These are phyloP conservation scores for Planococcus citri DNA, from an alignment of 1,140 invertebrate genomes.

Conservation along the genomic window DNA sequence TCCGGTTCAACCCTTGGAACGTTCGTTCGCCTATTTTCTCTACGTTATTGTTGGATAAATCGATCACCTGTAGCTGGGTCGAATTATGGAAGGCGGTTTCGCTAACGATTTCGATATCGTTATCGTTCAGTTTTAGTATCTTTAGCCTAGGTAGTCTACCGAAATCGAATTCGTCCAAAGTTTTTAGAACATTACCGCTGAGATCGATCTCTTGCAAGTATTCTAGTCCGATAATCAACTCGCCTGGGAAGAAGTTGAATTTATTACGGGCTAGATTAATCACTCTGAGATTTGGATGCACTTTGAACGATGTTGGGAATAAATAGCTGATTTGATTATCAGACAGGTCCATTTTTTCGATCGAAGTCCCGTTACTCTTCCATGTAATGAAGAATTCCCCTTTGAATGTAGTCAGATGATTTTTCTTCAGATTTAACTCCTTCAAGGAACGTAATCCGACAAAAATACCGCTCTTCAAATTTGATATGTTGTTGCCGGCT, in stretches of 20 bases:
- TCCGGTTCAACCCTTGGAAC: slow-evolving; percentile 64
- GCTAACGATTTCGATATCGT: slow-evolving; percentile 63
- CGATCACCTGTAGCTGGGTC: slow-evolving; percentile 65
- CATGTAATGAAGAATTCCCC: slow-evolving; percentile 62
- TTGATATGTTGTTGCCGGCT: slow-evolving; percentile 60
- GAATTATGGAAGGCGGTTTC: slow-evolving; percentile 84
- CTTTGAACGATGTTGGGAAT: slow-evolving; percentile 67
- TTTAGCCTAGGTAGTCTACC: slow-evolving; percentile 59
- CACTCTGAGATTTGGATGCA: slow-evolving; percentile 55
- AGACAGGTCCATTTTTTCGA: slow-evolving; percentile 59
- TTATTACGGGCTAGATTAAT: slow-evolving; percentile 58
- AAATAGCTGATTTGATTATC: slow-evolving; percentile 64
- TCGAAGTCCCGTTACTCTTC: slow-evolving; percentile 40
- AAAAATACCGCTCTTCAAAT: slow-evolving; percentile 54
- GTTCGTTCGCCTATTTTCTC: slow-evolving; percentile 61
- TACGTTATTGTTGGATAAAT: slow-evolving; percentile 61
- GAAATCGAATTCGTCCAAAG: slow-evolving; percentile 70
- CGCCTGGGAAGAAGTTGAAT: slow-evolving; percentile 68
- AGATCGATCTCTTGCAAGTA: slow-evolving; percentile 60
- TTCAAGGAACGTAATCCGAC: slow-evolving; percentile 54
- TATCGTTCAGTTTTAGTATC: slow-evolving; percentile 52
- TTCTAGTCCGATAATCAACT: slow-evolving; percentile 51
- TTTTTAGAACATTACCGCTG: slow-evolving; percentile 59
- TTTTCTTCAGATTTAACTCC: slow-evolving; percentile 50
- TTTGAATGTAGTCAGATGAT: slow-evolving; percentile 60